Base-by-base conservation (phyloP, 2,888 invertebrate species). In the Drosophila anomalata region DNA sequence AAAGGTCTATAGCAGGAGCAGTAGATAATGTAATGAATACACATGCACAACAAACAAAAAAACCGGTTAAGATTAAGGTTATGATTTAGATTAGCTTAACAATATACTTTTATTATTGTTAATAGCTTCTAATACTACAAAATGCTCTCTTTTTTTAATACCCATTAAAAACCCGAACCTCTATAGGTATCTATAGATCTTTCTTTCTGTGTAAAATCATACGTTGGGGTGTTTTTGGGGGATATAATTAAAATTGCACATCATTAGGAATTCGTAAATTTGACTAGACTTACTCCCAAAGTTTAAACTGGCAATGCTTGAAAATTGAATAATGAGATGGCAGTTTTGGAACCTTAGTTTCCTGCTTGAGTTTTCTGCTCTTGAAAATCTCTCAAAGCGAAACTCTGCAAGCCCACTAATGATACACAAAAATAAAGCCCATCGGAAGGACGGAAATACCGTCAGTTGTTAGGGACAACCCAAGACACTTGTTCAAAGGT, bases 231-330 rank as follows among this genome's bases (percentile, higher is more conserved):
- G 24, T 65, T 42, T 56, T 63, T 63, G 52, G 58, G 51, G 51
- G 54, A 63, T 68, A 67, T 75, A 87, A 84, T 87, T 82, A 86
- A 85, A 79, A 79, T 61, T 69, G 61, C 52, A 61, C 73, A 73
- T 79, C 79, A 87, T 86, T 82, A 79, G 58, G 39, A 60, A 53
- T 60, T 70, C 11, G 53, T 59, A 66, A 46, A 66, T 66, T 65
- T 47, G 20, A 17, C 17, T 8, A 20, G 39, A 47, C 66, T 65
- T 63, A n/a, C 52, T 9, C 17, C 29, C 39, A 39, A 65, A 65
- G 66, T 65, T 65, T 52, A 53, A 47, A 53, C 39, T 24, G 33
- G 12, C 31, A 51, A 14, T 46, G 68, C 33, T 29, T 4, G 5
- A 20, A 20, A 46, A 46, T 57, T 57, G 39, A 68, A 67, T 67